Evolutionary conservation across 92 coral and sea anemone genomes (phyloP).

Genomic region (Isaurus tuberculatus): DNA sequence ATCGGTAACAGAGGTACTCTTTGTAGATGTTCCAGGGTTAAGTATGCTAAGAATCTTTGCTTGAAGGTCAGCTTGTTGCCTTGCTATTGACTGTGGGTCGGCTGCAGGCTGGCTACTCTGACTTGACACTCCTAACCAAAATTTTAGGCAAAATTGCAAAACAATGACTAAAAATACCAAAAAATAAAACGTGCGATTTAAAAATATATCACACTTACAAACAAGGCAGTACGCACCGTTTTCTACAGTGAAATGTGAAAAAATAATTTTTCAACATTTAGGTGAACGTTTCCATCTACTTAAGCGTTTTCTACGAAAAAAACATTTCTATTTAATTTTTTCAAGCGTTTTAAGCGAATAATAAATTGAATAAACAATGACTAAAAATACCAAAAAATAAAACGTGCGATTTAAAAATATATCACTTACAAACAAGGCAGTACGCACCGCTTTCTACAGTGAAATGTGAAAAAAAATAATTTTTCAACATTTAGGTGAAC

Average conservation of each 20-base stretch:
- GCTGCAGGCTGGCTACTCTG: constrained; percentile 73
- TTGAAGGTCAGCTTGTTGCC: constrained; percentile 99
- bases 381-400: neutral
- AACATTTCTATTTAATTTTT: no score
- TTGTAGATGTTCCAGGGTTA: constrained; percentile 74
- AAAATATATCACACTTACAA: neutral
- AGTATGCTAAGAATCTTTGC: constrained; percentile 97
- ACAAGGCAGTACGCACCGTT: no score
- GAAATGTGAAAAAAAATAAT: no score
- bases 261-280: no score
- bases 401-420: neutral
- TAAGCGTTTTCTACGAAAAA: no score
- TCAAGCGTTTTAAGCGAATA: no score
- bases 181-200: neutral
- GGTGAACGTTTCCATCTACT: no score
- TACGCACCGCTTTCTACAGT: no score
- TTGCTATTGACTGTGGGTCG: constrained; percentile 95
- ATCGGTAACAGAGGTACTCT: constrained; percentile 31
- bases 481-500: no score
- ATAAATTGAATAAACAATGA: no score
- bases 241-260: no score
- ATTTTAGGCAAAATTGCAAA: constrained; percentile 39
- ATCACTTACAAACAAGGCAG: no score
- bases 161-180: constrained; percentile 4
- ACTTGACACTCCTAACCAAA: constrained; percentile 72